A percentile compares a stretch with the other conserved stretches of the same genome.
Conservation (phyloP, 2,888 invertebrate genomes). For the Chamaedrilus cognettii region DNA sequence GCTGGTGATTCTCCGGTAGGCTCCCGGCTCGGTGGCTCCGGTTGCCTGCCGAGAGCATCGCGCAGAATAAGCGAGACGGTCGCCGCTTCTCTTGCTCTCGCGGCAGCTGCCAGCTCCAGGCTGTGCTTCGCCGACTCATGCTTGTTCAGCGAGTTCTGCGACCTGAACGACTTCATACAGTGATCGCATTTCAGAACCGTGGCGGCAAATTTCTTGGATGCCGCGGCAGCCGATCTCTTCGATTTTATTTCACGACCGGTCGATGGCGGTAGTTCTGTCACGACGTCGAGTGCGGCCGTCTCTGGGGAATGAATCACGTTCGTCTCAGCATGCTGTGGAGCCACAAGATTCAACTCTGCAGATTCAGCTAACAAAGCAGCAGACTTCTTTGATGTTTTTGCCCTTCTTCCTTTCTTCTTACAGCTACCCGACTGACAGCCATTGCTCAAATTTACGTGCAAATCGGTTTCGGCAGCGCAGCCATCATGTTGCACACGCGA, state of each 20-base stretch:
- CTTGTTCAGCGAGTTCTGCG: slow-evolving; percentile 6
- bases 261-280: background rate
- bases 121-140: slow-evolving; percentile 5
- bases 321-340: too few relatives aligned
- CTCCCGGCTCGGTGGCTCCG: too few relatives aligned
- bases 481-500: too few relatives aligned
- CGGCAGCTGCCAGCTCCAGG: background rate
- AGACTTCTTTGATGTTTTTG: background rate
- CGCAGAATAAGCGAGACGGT: background rate
- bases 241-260: too few relatives aligned
- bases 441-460: too few relatives aligned
- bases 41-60: background rate
- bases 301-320: too few relatives aligned
- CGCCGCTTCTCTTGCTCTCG: background rate
- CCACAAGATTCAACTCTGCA: too few relatives aligned
- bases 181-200: background rate
- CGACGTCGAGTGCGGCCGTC: background rate
- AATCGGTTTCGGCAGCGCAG: too few relatives aligned
- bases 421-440: background rate
- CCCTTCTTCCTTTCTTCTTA: slow-evolving; percentile 10
- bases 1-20: too few relatives aligned
- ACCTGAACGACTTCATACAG: slow-evolving; percentile 1
- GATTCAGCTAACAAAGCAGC: background rate
- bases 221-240: too few relatives aligned
- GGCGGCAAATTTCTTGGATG: background rate